Base-by-base conservation (phyloP, 2,888 invertebrate genomes). In the Drosophila picticornis region DNA sequence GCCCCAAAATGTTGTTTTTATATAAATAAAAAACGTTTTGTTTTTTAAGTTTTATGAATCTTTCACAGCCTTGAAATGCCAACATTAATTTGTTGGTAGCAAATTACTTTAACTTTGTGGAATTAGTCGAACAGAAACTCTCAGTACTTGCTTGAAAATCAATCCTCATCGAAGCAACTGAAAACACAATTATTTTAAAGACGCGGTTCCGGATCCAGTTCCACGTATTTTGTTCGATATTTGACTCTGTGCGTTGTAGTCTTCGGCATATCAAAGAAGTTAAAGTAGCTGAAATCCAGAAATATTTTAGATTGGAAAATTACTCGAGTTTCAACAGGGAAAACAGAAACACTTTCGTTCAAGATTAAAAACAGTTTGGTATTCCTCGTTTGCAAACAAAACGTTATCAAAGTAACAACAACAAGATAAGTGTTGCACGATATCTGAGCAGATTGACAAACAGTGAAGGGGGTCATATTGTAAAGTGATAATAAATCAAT, bases 401-500 rank as follows among this genome's bases (percentile, higher is more conserved):
- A 40, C 11, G 22, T 51, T 65, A 51, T 67, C 52, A 67, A 19
- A 31, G 38, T 10, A 25, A 25, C 13, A 27, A 29, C 31, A 29
- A 25, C 13, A 25, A 40, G n/a, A 68, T 43, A 27, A 27, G 46
- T 32, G n/a, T 38, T 38, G 27, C 7, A 19, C 13, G 40, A 36
- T 56, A 68, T 55, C 66, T 48, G 16, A 53, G 65, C 25, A 66
- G 19, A 67, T 53, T 36, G 65, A n/a, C 25, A 64, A 53, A 48
- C 16, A 57, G 34, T 27, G 36, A 50, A 62, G 11, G 5, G 19
- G 55, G 38, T 31, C 61, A 32, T 11, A 10, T 32, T 59, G 19
- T 10, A 16, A 9, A 22, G 25, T 34, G 11, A 36, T n/a, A n/a
- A 19, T n/a, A 31, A 52, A 52, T 61, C 53, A 53, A 31, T 3